Conservation (phyloP, 1,140 invertebrate genomes). For the Diabrotica virgifera region DNA sequence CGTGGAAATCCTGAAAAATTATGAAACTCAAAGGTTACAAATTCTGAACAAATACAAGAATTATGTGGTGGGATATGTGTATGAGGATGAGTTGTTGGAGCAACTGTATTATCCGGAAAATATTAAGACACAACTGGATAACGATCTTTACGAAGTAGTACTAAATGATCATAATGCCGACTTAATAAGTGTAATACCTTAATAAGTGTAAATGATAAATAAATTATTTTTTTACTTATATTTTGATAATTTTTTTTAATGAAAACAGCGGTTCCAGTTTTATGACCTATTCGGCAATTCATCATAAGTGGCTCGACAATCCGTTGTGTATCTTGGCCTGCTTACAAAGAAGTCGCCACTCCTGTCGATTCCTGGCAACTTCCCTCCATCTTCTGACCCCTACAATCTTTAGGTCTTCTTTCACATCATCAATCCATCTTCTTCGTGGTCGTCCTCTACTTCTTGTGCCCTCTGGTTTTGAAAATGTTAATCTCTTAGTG, state of each 20-base stretch:
- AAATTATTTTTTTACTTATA: not conserved
- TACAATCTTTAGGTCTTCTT: no score
- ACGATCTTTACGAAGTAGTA: not conserved
- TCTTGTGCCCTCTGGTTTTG: no score
- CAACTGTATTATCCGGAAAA: not conserved
- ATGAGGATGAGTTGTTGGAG: conserved; percentile 24
- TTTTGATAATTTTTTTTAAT: no score
- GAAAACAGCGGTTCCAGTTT: not conserved
- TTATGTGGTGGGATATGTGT: conserved; percentile 24
- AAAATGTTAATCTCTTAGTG: no score
- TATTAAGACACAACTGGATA: not conserved
- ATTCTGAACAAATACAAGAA: conserved; percentile 30
- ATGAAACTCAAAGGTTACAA: conserved; percentile 23
- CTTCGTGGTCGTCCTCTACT: no score
- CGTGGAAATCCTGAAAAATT: conserved; percentile 33
- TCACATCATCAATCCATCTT: no score
- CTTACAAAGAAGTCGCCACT: no score
- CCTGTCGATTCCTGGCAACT: no score
- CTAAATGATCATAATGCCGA: not conserved
- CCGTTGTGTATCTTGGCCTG: no score
- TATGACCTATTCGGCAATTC: not conserved
- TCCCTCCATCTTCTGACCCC: no score
- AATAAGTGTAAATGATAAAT: not conserved
- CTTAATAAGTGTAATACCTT: not conserved
- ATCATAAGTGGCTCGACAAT: no score